A percentile compares a stretch with the other conserved stretches of the same genome.
Conservation (phyloP, 2,113 vertebrate genomes). For the Hippocampus comes region DNA sequence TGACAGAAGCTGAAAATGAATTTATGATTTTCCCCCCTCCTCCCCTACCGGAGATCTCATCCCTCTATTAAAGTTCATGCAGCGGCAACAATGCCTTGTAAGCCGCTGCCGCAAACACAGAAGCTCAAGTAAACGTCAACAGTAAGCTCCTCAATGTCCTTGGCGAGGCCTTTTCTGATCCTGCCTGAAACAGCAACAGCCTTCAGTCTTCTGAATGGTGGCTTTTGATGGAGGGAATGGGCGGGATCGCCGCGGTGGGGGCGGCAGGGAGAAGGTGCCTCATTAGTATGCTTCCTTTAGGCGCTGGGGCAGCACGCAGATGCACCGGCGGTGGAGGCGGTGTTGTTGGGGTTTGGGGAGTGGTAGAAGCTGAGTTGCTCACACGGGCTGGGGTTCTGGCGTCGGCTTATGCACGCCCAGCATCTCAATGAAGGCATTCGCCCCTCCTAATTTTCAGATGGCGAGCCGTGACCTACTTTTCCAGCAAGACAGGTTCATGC, state of each 20-base stretch:
- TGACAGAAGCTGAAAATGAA: no score
- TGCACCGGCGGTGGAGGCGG: constrained; percentile 12
- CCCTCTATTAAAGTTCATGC: constrained; percentile 24
- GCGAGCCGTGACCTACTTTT: constrained; percentile 71
- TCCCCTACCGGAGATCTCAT: background rate
- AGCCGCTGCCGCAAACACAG: constrained; percentile 39
- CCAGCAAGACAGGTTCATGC: constrained; percentile 66
- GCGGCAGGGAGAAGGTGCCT: constrained; percentile 32
- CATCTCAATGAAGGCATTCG: constrained; percentile 53
- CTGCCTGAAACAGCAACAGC: constrained; percentile 53
- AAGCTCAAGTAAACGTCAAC: constrained; percentile 47
- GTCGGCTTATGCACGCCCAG: constrained; percentile 30
- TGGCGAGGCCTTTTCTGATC: constrained; percentile 42
- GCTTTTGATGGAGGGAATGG: constrained; percentile 70
- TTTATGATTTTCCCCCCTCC: no score
- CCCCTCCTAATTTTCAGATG: constrained; percentile 68
- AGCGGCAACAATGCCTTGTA: constrained; percentile 30
- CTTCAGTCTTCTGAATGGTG: constrained; percentile 50
- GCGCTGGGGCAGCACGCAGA: constrained; percentile 47
- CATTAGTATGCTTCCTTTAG: constrained; percentile 71
- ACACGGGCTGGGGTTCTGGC: constrained; percentile 53
- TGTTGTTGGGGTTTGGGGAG: constrained; percentile 35
- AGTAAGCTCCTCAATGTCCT: constrained; percentile 30
- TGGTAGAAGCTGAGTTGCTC: constrained; percentile 60
- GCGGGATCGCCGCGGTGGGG: background rate